Percentiles rank a stretch among this genome's conserved stretches.
Evolutionary conservation across 2,888 invertebrate genomes (phyloP).

Genomic region (Cacoxenus indagator): DNA sequence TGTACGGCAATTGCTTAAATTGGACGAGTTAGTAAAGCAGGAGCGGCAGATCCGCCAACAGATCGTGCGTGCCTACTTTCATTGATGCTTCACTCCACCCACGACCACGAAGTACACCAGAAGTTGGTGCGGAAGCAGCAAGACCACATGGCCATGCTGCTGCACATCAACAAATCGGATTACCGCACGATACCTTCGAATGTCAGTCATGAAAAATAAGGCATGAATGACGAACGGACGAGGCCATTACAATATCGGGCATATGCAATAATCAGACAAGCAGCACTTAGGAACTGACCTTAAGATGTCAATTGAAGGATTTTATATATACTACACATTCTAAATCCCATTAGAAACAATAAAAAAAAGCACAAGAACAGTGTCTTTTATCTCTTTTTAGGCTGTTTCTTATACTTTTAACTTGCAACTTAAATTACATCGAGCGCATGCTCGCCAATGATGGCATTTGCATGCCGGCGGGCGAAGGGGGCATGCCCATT

Average conservation of each 20-base stretch:
- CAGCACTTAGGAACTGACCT: too few species aligned
- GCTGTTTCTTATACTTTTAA: too few species aligned
- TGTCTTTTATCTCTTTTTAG: too few species aligned
- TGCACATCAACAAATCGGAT: slow-evolving; percentile 21
- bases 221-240: too few species aligned
- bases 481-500: slow-evolving; percentile 31
- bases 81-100: slow-evolving; percentile 94
- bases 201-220: too few species aligned
- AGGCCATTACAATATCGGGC: not conserved
- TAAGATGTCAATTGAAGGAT: too few species aligned
- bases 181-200: slow-evolving; percentile 29
- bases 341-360: too few species aligned
- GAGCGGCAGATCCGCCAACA: slow-evolving; percentile 86
- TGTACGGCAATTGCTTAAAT: slow-evolving; percentile 91
- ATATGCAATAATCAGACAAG: not conserved
- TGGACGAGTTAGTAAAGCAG: slow-evolving; percentile 94
- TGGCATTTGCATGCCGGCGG: slow-evolving; percentile 24
- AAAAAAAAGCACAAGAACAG: too few species aligned
- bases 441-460: slow-evolving; percentile 21
- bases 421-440: slow-evolving; percentile 27
- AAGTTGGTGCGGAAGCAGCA: slow-evolving; percentile 72
- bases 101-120: slow-evolving; percentile 93
- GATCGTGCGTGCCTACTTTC: slow-evolving; percentile 91
- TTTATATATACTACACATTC: too few species aligned
- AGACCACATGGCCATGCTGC: slow-evolving; percentile 55